These are phyloP conservation scores for Ptychoptera contaminata DNA, from an alignment of 2,888 invertebrate species.

Conservation along the genomic window DNA sequence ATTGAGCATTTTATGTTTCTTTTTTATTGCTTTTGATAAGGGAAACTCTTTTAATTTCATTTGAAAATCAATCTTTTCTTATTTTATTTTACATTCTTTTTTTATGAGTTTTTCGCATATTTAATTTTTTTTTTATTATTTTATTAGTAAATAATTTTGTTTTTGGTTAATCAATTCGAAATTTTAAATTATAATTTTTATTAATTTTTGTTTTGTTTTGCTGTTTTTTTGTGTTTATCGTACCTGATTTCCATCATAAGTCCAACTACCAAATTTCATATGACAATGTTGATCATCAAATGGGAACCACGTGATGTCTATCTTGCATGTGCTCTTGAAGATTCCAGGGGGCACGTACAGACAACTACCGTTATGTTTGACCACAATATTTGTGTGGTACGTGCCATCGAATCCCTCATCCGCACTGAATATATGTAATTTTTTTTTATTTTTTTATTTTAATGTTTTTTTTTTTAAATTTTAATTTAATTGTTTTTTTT, in stretches of 20 bases:
- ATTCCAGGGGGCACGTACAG: slow-evolving; percentile 99
- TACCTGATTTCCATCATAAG: slow-evolving; percentile 96
- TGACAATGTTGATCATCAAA: slow-evolving; percentile 99
- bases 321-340: slow-evolving; percentile 99
- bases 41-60: too few species aligned
- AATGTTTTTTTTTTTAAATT: slow-evolving; percentile 2
- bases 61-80: too few species aligned
- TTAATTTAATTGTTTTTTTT: slow-evolving; percentile 9
- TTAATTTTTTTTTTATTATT: too few species aligned
- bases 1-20: too few species aligned
- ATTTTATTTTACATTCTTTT: too few species aligned
- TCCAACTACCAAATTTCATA: slow-evolving; percentile 99
- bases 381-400: slow-evolving; percentile 99
- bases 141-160: too few species aligned
- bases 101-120: too few species aligned
- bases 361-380: slow-evolving; percentile 95
- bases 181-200: too few species aligned
- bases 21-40: too few species aligned
- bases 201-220: slow-evolving; percentile 2
- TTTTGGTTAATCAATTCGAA: too few species aligned
- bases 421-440: slow-evolving; percentile 52
- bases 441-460: slow-evolving; percentile 9
- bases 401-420: slow-evolving; percentile 99
- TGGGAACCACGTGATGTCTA: slow-evolving; percentile 99
- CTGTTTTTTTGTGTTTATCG: slow-evolving; percentile 16